Evolutionary conservation across 2,888 invertebrate species (phyloP).

Genomic region (Celastrina argiolus): DNA sequence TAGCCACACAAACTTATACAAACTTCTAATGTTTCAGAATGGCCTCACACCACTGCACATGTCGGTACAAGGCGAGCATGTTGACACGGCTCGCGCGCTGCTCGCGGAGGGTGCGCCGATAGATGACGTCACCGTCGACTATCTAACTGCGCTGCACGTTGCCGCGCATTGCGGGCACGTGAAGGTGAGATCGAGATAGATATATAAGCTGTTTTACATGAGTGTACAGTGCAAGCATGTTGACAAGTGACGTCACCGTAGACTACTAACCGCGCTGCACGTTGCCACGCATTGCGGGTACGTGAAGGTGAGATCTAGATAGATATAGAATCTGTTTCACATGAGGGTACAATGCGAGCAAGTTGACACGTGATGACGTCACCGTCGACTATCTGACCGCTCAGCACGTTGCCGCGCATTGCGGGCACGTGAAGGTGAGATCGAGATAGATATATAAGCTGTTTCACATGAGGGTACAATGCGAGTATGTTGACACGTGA

Average conservation of each 20-base stretch:
- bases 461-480: too few species aligned
- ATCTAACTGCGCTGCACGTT: conserved; percentile 97
- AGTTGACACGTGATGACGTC: conserved; percentile 98
- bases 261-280: too few species aligned
- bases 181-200: conserved; percentile 47
- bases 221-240: too few species aligned
- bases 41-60: conserved; percentile 98
- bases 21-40: conserved; percentile 70
- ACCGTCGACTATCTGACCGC: conserved; percentile 98
- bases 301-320: too few species aligned
- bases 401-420: conserved; percentile 96
- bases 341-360: conserved; percentile 99
- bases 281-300: too few species aligned
- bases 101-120: conserved; percentile 97
- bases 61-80: conserved; percentile 99
- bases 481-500: too few species aligned
- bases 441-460: neutral
- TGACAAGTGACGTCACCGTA: too few species aligned
- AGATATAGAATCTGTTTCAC: conserved; percentile 72
- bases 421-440: conserved; percentile 87
- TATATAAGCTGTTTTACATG: neutral
- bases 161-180: conserved; percentile 97
- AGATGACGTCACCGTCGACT: conserved; percentile 99
- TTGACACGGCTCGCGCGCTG: conserved; percentile 95
- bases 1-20: too few species aligned